These are phyloP conservation scores for Setophaga coronata DNA, from an alignment of 2,113 vertebrate species.

Conservation along the genomic window DNA sequence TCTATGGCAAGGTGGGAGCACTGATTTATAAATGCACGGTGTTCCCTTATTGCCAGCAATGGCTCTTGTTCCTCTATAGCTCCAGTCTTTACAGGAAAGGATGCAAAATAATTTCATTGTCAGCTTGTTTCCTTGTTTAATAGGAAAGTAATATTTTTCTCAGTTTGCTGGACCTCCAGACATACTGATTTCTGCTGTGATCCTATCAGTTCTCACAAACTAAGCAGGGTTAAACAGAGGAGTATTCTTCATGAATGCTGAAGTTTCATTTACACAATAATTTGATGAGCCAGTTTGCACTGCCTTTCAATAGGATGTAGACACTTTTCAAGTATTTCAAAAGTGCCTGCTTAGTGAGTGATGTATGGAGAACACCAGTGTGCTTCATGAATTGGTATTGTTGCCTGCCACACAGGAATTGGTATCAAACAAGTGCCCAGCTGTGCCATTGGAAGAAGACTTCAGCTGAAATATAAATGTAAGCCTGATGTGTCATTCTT, in stretches of 20 bases:
- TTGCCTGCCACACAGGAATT: not conserved
- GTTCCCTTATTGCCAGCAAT: not conserved
- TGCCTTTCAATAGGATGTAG: not conserved
- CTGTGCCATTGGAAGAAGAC: not conserved
- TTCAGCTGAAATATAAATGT: not conserved
- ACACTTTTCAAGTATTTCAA: not conserved
- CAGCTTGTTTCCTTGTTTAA: not conserved
- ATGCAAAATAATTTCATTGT: not conserved
- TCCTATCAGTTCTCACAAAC: not conserved
- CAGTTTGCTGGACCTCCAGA: not conserved
- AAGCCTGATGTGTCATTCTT: not conserved
- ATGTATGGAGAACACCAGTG: not conserved
- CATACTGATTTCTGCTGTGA: not conserved
- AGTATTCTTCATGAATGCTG: not conserved
- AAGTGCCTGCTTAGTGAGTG: not conserved
- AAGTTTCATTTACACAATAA: not conserved
- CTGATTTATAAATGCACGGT: not conserved
- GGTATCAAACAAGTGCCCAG: not conserved
- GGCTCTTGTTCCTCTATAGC: not conserved
- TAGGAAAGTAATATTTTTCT: not conserved
- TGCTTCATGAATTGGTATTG: not conserved
- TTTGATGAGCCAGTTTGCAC: not conserved
- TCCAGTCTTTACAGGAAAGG: not conserved
- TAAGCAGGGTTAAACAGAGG: not conserved
- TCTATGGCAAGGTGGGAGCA: not conserved